Evolutionary conservation across 2,888 invertebrate species (phyloP).

Genomic region (Pollenia griseotomentosa): DNA sequence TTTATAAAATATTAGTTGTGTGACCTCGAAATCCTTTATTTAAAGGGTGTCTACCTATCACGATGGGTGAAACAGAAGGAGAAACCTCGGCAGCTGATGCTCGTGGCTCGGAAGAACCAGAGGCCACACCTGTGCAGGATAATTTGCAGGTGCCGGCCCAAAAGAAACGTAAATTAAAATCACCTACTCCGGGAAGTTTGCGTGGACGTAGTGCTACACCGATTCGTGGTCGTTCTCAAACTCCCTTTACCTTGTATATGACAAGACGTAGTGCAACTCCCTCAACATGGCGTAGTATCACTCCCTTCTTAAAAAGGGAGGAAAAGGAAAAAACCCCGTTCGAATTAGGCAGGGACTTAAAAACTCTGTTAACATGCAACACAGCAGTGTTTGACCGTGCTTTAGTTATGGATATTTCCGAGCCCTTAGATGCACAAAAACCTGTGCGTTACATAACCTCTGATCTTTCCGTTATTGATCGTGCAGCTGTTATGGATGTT

Average conservation of each 20-base stretch:
- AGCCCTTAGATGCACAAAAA: constrained; percentile 81
- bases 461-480: constrained; percentile 84
- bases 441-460: constrained; percentile 84
- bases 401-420: constrained; percentile 84
- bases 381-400: constrained; percentile 84
- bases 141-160: constrained; percentile 81
- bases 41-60: constrained; percentile 66
- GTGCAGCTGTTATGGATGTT: constrained; percentile 84
- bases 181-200: constrained; percentile 83
- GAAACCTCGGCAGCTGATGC: constrained; percentile 80
- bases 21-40: constrained; percentile 69
- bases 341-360: constrained; percentile 83
- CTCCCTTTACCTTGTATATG: constrained; percentile 82
- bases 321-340: constrained; percentile 84
- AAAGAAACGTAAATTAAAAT: constrained; percentile 83
- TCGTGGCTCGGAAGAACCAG: constrained; percentile 81
- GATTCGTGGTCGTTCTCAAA: constrained; percentile 83
- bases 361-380: constrained; percentile 82
- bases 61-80: constrained; percentile 83
- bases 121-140: constrained; percentile 81
- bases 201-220: constrained; percentile 84
- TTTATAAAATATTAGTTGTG: constrained; percentile 59
- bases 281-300: constrained; percentile 84
- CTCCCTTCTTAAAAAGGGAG: constrained; percentile 84
- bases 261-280: constrained; percentile 84